Conservation (phyloP, 2,797 vertebrate genomes). For the Enteromius anoplus region DNA sequence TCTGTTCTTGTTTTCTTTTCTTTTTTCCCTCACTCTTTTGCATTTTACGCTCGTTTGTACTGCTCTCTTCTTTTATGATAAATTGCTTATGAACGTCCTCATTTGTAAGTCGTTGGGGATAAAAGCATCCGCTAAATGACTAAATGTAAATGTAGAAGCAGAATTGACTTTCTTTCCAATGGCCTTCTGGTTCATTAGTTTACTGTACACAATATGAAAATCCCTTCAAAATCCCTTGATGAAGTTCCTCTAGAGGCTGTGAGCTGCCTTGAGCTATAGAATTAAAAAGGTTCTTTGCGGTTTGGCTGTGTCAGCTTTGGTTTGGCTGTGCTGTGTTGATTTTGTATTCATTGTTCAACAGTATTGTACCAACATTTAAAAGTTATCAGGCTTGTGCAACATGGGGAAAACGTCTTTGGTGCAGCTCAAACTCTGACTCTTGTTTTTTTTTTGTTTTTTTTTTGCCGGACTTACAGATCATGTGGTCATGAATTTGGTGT, state of each 20-base stretch:
- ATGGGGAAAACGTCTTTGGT: not conserved
- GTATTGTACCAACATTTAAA: slow-evolving; percentile 7
- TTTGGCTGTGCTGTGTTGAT: not conserved
- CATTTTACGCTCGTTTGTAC: not conserved
- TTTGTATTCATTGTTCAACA: not conserved
- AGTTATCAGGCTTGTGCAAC: not conserved
- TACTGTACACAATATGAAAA: slow-evolving; percentile 25
- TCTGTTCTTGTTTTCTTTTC: not conserved
- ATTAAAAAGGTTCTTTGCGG: not conserved
- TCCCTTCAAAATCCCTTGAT: slow-evolving; percentile 25
- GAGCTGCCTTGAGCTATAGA: slow-evolving; percentile 17
- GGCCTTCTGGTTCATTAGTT: slow-evolving; percentile 36
- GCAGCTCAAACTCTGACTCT: not conserved
- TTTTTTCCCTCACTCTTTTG: not conserved
- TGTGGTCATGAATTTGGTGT: slow-evolving; percentile 14
- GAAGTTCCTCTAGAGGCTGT: not conserved
- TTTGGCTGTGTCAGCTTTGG: not conserved
- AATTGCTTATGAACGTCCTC: slow-evolving; percentile 25
- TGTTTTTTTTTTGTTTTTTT: not conserved
- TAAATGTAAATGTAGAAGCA: slow-evolving; percentile 9
- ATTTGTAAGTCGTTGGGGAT: slow-evolving; percentile 14
- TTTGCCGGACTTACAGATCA: not conserved
- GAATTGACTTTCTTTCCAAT: not conserved
- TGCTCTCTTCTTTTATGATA: slow-evolving; percentile 17
- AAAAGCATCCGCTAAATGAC: slow-evolving; percentile 23